phyloP scores from a whole-genome alignment of 2,888 invertebrate genomes.

The Hydroisotoma schaefferi region DNA sequence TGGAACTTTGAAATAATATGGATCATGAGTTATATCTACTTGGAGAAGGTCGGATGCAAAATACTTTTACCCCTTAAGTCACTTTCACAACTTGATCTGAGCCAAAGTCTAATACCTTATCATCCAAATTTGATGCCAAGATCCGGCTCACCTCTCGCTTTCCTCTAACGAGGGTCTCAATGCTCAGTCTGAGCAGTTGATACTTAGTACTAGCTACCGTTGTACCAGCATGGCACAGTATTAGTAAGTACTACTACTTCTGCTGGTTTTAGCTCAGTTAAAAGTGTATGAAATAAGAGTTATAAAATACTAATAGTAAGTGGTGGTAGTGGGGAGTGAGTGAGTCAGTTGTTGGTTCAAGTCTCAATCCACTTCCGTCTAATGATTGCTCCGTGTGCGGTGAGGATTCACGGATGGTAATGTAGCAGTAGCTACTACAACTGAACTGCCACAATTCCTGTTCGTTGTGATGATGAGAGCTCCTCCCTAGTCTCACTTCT shows the following conservation, averaged over 20 bases:
- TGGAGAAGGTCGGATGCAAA: neutral
- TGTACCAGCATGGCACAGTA: too few relatives aligned
- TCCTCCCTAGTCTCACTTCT: neutral
- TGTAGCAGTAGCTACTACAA: too few relatives aligned
- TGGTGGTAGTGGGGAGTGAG: neutral
- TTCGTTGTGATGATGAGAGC: too few relatives aligned
- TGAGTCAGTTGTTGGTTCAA: slow-evolving; percentile 4
- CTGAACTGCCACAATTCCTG: neutral
- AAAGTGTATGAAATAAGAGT: too few relatives aligned
- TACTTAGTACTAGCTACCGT: too few relatives aligned
- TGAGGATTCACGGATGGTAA: too few relatives aligned
- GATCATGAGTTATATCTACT: neutral
- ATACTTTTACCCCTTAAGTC: neutral
- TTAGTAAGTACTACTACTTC: too few relatives aligned
- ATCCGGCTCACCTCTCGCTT: slow-evolving; percentile 7
- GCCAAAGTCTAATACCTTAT: neutral
- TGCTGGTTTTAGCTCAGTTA: too few relatives aligned
- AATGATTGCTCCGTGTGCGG: slow-evolving; percentile 16
- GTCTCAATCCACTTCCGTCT: slow-evolving; percentile 17
- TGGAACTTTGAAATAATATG: neutral
- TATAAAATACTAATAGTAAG: too few relatives aligned
- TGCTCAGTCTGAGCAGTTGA: slow-evolving; percentile 12
- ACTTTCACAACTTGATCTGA: slow-evolving; percentile 5
- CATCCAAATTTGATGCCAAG: slow-evolving; percentile 32
- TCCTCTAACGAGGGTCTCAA: slow-evolving; percentile 32